A percentile compares a stretch with the other conserved stretches of the same genome.
Conservation (phyloP, 30 jellyfish, hydroid and myxozoan species). For the Sanderia malayensis region DNA sequence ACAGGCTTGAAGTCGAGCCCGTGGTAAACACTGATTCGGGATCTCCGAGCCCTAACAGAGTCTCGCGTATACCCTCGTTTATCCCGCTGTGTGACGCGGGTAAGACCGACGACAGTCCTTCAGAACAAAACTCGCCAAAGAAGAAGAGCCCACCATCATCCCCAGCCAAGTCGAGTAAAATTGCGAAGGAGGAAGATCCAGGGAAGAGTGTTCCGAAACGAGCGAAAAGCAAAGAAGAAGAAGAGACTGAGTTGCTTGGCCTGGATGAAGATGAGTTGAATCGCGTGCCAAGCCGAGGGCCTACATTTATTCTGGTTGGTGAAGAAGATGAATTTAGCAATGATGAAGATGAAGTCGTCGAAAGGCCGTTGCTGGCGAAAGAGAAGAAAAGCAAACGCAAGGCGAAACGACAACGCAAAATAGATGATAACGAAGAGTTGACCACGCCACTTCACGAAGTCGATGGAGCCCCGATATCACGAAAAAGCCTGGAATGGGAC, state of each 20-base stretch:
- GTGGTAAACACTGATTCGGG: conserved; percentile 7
- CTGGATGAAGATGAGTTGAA: conserved; percentile 42
- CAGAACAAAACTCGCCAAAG: conserved; percentile 6
- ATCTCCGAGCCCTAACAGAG: conserved; percentile 55
- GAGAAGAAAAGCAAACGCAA: not conserved
- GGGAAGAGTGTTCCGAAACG: conserved; percentile 14
- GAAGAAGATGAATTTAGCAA: conserved; percentile 20
- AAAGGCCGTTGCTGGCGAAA: conserved; percentile 2
- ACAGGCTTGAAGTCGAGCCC: conserved; percentile 30
- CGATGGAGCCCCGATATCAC: not conserved
- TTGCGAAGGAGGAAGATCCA: no score
- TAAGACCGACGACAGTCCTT: conserved; percentile 14
- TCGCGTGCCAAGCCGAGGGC: conserved; percentile 72
- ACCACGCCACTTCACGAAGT: conserved; percentile 5
- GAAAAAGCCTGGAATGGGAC: conserved; percentile 22
- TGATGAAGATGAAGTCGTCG: not conserved
- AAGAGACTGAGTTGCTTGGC: conserved; percentile 28
- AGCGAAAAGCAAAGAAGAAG: conserved; percentile 12
- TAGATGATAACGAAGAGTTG: not conserved
- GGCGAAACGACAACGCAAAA: not conserved
- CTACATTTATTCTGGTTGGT: conserved; percentile 51
- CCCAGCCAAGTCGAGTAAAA: conserved; percentile 15
- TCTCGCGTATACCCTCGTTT: conserved; percentile 69
- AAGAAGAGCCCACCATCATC: conserved; percentile 14
- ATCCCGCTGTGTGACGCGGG: conserved; percentile 63